These are phyloP conservation scores for Etia nguti DNA, from an alignment of 2,113 vertebrate genomes.

Conservation along the genomic window DNA sequence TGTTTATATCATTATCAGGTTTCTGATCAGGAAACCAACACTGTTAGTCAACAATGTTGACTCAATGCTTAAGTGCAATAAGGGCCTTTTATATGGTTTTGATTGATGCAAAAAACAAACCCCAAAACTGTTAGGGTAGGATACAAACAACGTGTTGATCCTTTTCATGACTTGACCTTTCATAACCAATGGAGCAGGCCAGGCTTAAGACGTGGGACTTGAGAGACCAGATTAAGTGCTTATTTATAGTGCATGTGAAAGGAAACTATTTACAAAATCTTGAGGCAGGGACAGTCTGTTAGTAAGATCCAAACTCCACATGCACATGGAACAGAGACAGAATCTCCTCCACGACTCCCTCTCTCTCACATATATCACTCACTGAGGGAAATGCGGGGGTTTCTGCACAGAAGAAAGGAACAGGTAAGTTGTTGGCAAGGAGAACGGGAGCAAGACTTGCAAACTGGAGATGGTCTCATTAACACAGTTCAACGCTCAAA, in stretches of 20 bases:
- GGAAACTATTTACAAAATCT: neutral
- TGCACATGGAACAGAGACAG: neutral
- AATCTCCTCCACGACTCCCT: neutral
- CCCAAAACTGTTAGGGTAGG: neutral
- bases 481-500: neutral
- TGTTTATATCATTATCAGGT: neutral
- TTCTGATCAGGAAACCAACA: neutral
- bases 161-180: neutral
- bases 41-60: neutral
- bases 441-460: neutral
- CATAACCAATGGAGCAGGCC: neutral
- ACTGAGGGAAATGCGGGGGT: accelerated
- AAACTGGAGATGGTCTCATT: neutral
- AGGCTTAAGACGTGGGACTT: neutral
- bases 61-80: neutral
- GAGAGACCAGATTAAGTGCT: neutral
- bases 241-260: neutral
- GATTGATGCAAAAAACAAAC: neutral
- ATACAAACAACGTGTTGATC: neutral
- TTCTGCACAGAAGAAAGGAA: neutral
- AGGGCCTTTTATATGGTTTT: neutral
- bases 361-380: neutral
- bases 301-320: no score
- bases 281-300: neutral
- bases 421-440: neutral